Base-by-base conservation (phyloP, 2,888 invertebrate species). In the Pocota personata region DNA sequence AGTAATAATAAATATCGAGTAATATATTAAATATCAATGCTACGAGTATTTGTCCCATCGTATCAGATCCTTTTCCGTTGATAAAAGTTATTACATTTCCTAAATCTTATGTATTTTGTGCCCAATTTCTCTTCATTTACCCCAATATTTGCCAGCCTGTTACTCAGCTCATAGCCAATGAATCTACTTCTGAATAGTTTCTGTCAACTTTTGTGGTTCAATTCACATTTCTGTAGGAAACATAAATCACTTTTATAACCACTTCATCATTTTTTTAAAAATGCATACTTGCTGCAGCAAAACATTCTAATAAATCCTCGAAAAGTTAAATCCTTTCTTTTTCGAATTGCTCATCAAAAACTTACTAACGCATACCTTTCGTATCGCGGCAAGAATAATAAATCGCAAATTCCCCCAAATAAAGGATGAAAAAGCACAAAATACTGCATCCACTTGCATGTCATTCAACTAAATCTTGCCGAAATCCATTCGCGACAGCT, bases 391-490 rank as follows among this genome's bases (percentile, higher is more conserved):
- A 32, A 6, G 75, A 75, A 84, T 71, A 80, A 84, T 76, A 76
- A 80, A 69, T 73, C 40, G 40, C 24, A 19, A 48, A 21, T 16
- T 35, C 21, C 48, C 46, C 14, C 8, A 2, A 14, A n/a, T 5
- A n/a, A 48, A 64, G 21, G 8, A 62, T 58, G 50, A 16, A 27
- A 35, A 57, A 3, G 1, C 40, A 8, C 37, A 40, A 43, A 55
- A 60, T 52, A 52, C 40, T 52, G 46, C 40, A 60, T 16, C 58
- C 48, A 40, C 60, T 46, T 75, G 67, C 40, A 62, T 66, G 80
- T 71, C 80, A 84, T 80, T 80, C 71, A 80, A 83, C 73, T 80
- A 86, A 82, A 82, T 82, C 72, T 71, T 84, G 27, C 37, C 30
- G 7, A 46, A 60, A 76, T 76, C 66, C 76, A 72, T 64, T 82